Conservation (phyloP, 2,113 vertebrate genomes). For the Anser brachyrhynchus region DNA sequence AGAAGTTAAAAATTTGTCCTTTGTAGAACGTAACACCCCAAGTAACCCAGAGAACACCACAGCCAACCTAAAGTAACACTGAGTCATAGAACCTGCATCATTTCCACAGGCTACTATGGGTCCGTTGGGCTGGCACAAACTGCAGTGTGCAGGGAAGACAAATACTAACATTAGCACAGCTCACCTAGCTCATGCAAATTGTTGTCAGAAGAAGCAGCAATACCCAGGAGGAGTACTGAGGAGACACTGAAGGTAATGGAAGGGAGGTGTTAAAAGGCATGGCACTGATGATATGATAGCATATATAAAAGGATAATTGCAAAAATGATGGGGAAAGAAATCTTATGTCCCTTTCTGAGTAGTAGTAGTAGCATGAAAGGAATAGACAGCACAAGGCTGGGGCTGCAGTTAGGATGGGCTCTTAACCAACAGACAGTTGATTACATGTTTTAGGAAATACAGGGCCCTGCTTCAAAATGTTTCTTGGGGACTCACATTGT, state of each 20-base stretch:
- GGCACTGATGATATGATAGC: not conserved
- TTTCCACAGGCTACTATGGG: not conserved
- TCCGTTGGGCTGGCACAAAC: not conserved
- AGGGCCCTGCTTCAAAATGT: not conserved
- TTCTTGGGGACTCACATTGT: not conserved
- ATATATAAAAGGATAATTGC: not conserved
- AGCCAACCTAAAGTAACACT: not conserved
- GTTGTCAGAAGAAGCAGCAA: rapidly evolving
- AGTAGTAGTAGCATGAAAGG: not conserved
- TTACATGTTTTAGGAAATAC: not conserved
- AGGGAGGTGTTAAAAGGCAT: not conserved
- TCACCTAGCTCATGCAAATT: not conserved
- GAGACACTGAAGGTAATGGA: not conserved
- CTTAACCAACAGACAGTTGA: not conserved
- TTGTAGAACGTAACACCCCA: not conserved
- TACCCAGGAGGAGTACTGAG: not conserved
- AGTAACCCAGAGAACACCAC: not conserved
- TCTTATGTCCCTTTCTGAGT: rapidly evolving
- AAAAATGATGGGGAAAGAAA: not conserved
- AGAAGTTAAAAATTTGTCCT: not conserved
- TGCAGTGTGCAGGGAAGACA: not conserved
- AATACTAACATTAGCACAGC: not conserved
- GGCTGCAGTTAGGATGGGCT: not conserved
- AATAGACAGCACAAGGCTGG: not conserved
- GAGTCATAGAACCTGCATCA: not conserved